Evolutionary conservation across 2,888 invertebrate genomes (phyloP), one percentile per base, ranked within the genome.

Genomic region (Ormyrus rosae): DNA sequence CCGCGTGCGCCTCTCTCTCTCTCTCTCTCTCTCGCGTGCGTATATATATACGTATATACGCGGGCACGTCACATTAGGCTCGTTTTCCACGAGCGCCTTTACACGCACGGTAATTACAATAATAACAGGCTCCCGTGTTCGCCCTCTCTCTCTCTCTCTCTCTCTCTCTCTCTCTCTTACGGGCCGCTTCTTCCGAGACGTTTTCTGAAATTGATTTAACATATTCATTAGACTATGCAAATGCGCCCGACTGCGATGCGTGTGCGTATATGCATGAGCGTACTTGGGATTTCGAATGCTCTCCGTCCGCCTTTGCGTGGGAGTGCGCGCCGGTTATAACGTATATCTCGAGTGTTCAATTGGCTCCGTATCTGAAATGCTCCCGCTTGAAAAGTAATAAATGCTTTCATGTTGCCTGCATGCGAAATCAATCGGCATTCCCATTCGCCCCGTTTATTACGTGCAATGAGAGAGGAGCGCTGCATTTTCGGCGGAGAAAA

Each of bases 201-300:
- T 88, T 90, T 89, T 87, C 84, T 85, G 83, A 88, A 88, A 90
- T 89, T 89, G 89, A 90, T 90, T 89, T 89, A 89, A 89, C 89
- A 87, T 89, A 89, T 90, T 90, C 90, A 90, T 90, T 90, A 89
- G 88, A 82, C 87, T 89, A 88, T 89, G 90, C 88, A 88, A 90
- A 90, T 90, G 9, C 56, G 55, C 11, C 6, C 34, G 11, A 46
- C 10, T 7, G 50, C 71, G 5, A 56, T 46, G 58, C 9, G n/a
- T 45, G 53, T 46, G 55, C 48, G 50, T 19, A 58, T 70, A 50
- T 55, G 45, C n/a, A 11, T 58, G 48, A 11, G 56, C 34, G 34
- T 68, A 2, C 51, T 46, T 19, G 53, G 71, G 9, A 56, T 55
- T 51, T 64, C 74, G 46, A 48, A n/a, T n/a, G 53, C 11, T 67